Conservation (phyloP, 2,797 vertebrate species). For the Enteromius afrohamiltoni region DNA sequence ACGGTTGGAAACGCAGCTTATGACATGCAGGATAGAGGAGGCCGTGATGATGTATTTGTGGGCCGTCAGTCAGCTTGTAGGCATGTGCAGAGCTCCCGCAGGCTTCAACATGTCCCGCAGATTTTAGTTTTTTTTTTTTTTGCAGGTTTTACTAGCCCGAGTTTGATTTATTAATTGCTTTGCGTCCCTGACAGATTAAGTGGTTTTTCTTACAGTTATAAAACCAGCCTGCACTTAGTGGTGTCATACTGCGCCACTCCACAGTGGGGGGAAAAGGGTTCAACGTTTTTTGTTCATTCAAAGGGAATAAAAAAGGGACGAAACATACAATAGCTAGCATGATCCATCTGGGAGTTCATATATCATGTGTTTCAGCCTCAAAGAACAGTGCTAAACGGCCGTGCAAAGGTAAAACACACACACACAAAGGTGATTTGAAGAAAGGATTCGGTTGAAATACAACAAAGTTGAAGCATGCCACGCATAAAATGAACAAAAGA, state of each 20-base stretch:
- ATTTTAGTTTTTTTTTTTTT: too few species aligned
- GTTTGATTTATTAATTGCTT: slow-evolving; percentile 72
- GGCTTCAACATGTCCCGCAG: slow-evolving; percentile 64
- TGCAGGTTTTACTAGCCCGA: slow-evolving; percentile 64
- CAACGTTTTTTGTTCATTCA: neutral
- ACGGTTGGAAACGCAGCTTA: slow-evolving; percentile 45
- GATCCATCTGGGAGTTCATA: slow-evolving; percentile 35
- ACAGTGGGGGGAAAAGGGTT: slow-evolving; percentile 13
- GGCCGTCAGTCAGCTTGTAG: slow-evolving; percentile 64
- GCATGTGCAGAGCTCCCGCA: slow-evolving; percentile 59
- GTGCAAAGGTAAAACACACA: slow-evolving; percentile 35
- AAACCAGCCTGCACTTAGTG: slow-evolving; percentile 61
- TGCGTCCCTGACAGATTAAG: slow-evolving; percentile 71
- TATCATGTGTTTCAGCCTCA: slow-evolving; percentile 32
- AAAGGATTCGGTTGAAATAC: slow-evolving; percentile 42
- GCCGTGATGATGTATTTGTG: slow-evolving; percentile 51
- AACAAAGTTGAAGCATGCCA: slow-evolving; percentile 28
- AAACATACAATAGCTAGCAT: slow-evolving; percentile 33
- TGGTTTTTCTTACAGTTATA: slow-evolving; percentile 69
- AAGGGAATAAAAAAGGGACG: slow-evolving; percentile 22
- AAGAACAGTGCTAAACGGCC: slow-evolving; percentile 21
- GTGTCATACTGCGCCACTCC: slow-evolving; percentile 37
- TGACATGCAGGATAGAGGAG: slow-evolving; percentile 59
- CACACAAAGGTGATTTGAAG: slow-evolving; percentile 32
- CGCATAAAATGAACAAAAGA: slow-evolving; percentile 27